phyloP scores from a whole-genome alignment of 1,140 invertebrate species.

The Nymphalis io region DNA sequence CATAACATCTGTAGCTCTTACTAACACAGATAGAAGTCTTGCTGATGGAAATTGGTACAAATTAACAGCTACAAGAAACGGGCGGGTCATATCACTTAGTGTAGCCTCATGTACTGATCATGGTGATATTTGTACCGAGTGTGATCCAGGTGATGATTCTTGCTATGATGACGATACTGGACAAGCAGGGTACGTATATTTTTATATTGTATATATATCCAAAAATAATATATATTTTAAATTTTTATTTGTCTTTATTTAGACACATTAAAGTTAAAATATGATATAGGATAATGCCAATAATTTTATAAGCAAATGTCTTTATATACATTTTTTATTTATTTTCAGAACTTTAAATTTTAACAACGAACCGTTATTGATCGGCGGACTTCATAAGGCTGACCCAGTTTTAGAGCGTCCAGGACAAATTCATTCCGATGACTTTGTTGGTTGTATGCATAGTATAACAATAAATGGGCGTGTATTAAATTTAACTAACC shows the following conservation, averaged over 20 bases:
- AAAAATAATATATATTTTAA: background rate
- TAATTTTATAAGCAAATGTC: conserved; percentile 34
- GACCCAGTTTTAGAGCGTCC: conserved; percentile 92
- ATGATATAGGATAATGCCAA: background rate
- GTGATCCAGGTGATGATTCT: conserved; percentile 87
- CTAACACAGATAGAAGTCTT: conserved; percentile 83
- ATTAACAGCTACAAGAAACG: conserved; percentile 94
- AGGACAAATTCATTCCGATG: conserved; percentile 94
- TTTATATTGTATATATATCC: conserved; percentile 2
- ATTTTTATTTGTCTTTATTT: too few species aligned
- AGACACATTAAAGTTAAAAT: too few species aligned
- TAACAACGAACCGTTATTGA: conserved; percentile 91
- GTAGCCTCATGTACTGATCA: conserved; percentile 90
- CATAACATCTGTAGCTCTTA: conserved; percentile 88
- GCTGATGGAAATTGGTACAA: conserved; percentile 95
- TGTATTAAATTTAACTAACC: conserved; percentile 88
- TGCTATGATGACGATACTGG: conserved; percentile 93
- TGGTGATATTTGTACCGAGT: conserved; percentile 92
- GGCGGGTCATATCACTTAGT: conserved; percentile 91
- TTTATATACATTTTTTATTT: conserved; percentile 15
- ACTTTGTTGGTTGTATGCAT: conserved; percentile 95
- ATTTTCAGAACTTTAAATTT: conserved; percentile 92
- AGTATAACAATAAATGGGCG: conserved; percentile 93
- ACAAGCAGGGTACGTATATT: conserved; percentile 85
- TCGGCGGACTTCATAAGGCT: conserved; percentile 92